A percentile compares a stretch with the other conserved stretches of the same genome.
Conservation (phyloP, 2,888 invertebrate genomes). For the Dicycla oo region DNA sequence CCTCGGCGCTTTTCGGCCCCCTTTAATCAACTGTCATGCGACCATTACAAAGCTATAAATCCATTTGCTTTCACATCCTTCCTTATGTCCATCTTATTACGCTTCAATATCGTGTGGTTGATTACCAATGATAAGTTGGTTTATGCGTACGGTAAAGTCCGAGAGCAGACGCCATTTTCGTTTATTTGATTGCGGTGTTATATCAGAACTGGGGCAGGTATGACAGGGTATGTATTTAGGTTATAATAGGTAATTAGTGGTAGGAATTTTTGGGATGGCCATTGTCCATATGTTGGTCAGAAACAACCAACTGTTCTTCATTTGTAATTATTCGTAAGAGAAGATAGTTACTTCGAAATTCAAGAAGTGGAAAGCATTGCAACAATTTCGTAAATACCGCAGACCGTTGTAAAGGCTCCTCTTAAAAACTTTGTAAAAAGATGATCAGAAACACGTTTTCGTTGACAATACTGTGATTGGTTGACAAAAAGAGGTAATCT, state of each 20-base stretch:
- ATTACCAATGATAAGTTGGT: slow-evolving; percentile 55
- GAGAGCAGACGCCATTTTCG: slow-evolving; percentile 81
- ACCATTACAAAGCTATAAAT: slow-evolving; percentile 83
- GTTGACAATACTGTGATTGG: neutral
- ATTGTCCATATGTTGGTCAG: slow-evolving; percentile 42
- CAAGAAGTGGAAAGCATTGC: neutral
- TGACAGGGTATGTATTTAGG: slow-evolving; percentile 77
- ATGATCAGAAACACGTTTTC: neutral
- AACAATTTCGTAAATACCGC: neutral
- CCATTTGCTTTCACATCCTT: slow-evolving; percentile 32
- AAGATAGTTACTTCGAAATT: neutral
- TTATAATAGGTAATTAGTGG: slow-evolving; percentile 64
- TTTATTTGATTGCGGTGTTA: slow-evolving; percentile 84
- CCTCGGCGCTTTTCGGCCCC: slow-evolving; percentile 88
- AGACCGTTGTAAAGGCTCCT: neutral
- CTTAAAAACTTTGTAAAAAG: neutral
- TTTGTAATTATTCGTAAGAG: slow-evolving; percentile 1
- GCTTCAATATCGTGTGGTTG: slow-evolving; percentile 58
- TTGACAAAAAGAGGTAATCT: too few species aligned
- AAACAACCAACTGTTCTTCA: slow-evolving; percentile 8
- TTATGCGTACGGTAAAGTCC: slow-evolving; percentile 69
- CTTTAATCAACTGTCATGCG: slow-evolving; percentile 90
- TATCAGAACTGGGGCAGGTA: slow-evolving; percentile 82
- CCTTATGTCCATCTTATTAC: slow-evolving; percentile 33
- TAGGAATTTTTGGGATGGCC: slow-evolving; percentile 35